phyloP scores from a whole-genome alignment of 2,113 vertebrate genomes.

The Coptodon rendalli region DNA sequence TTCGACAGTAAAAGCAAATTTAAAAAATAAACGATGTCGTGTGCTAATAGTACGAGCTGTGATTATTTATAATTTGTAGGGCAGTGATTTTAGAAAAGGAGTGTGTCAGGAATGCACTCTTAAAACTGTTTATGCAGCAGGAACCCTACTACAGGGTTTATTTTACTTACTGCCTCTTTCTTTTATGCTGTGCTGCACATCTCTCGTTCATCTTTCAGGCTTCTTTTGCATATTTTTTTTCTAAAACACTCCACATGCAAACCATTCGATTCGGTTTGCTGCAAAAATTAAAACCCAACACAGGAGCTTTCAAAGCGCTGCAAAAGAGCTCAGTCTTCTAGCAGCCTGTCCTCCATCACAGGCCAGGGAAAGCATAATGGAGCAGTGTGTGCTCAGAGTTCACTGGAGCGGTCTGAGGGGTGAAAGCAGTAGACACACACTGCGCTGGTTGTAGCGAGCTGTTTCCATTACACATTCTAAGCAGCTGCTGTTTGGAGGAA shows the following conservation, averaged over 20 bases:
- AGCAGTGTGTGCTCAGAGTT: slow-evolving; percentile 28
- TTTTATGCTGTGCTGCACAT: neutral
- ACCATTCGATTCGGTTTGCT: neutral
- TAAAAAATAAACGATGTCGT: neutral
- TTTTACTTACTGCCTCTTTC: neutral
- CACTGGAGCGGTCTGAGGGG: slow-evolving; percentile 33
- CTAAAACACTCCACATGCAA: neutral
- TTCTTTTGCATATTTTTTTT: neutral
- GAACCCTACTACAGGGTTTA: neutral
- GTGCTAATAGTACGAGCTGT: neutral
- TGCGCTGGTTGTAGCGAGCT: slow-evolving; percentile 1
- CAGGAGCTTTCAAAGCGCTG: neutral
- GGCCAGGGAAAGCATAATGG: slow-evolving; percentile 18
- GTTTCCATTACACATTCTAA: slow-evolving; percentile 59
- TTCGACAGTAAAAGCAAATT: neutral
- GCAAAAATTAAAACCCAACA: neutral
- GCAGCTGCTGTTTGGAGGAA: slow-evolving; percentile 64
- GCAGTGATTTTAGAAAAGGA: neutral
- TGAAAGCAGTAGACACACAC: slow-evolving; percentile 25
- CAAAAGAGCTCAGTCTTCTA: slow-evolving; percentile 7
- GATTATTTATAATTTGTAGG: neutral
- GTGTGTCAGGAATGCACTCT: slow-evolving; percentile 13
- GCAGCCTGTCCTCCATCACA: neutral
- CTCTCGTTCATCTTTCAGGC: neutral
- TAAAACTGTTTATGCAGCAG: neutral